A percentile compares a stretch with the other conserved stretches of the same genome.
Conservation (phyloP, 2,113 vertebrate species). For the Gila orcuttii region DNA sequence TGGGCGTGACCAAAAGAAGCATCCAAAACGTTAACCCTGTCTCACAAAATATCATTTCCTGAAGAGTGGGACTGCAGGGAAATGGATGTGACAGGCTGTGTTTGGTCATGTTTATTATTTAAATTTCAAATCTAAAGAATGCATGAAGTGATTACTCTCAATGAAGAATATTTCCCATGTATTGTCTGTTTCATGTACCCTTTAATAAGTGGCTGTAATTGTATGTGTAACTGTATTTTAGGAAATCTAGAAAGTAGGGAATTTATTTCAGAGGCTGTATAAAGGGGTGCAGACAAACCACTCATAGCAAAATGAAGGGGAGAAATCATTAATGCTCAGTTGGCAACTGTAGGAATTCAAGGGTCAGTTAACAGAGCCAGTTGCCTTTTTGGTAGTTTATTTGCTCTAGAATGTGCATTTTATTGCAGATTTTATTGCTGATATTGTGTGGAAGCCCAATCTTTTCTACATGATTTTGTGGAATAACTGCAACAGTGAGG, state of each 20-base stretch:
- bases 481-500: not conserved
- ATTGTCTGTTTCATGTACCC: not conserved
- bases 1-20: slow-evolving; percentile 16
- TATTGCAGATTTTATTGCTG: not conserved
- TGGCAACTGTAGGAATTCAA: not conserved
- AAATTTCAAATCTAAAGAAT: not conserved
- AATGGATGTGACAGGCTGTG: not conserved
- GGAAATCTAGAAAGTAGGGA: not conserved
- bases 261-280: not conserved
- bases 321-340: not conserved
- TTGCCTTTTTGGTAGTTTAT: not conserved
- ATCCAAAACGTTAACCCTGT: not conserved
- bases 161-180: not conserved
- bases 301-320: not conserved
- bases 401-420: not conserved
- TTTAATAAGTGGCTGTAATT: not conserved
- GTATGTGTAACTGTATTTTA: slow-evolving; percentile 1
- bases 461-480: not conserved
- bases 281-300: not conserved
- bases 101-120: slow-evolving; percentile 6
- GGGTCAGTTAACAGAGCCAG: not conserved
- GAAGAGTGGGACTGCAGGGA: not conserved
- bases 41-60: not conserved
- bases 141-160: not conserved
- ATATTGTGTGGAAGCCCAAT: not conserved